Percentiles rank a stretch among this genome's conserved stretches.
Evolutionary conservation across 2,113 vertebrate species (phyloP).

Genomic region (Delphinapterus leucas): DNA sequence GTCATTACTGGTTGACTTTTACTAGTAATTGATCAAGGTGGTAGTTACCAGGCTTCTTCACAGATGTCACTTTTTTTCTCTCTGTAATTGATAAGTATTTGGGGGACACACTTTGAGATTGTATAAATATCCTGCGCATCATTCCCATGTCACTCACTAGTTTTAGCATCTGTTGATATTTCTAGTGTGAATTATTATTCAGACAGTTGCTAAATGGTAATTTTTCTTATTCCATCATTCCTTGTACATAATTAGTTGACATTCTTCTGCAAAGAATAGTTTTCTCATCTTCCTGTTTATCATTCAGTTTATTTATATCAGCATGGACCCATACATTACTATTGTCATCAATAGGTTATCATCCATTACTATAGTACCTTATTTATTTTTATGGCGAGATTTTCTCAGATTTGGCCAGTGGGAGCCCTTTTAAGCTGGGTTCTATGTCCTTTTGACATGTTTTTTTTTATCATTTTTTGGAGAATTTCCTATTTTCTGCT

Average conservation of each 20-base stretch:
- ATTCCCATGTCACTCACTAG: background rate
- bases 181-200: background rate
- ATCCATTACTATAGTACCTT: background rate
- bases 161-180: conserved; percentile 7
- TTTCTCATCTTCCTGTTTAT: background rate
- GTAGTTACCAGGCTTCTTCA: background rate
- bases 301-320: background rate
- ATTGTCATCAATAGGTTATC: background rate
- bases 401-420: background rate
- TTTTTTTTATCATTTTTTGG: background rate
- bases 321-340: background rate
- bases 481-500: background rate
- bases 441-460: background rate
- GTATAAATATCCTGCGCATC: background rate
- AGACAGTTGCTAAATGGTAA: background rate
- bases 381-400: background rate
- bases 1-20: background rate
- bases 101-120: background rate
- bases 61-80: background rate
- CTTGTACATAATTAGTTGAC: background rate
- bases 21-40: background rate
- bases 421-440: background rate
- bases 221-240: background rate
- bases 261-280: background rate
- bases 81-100: background rate